Percentiles rank a stretch among this genome's conserved stretches.
Evolutionary conservation across 2,113 vertebrate species (phyloP).

Genomic region (Pterocles orientalis): DNA sequence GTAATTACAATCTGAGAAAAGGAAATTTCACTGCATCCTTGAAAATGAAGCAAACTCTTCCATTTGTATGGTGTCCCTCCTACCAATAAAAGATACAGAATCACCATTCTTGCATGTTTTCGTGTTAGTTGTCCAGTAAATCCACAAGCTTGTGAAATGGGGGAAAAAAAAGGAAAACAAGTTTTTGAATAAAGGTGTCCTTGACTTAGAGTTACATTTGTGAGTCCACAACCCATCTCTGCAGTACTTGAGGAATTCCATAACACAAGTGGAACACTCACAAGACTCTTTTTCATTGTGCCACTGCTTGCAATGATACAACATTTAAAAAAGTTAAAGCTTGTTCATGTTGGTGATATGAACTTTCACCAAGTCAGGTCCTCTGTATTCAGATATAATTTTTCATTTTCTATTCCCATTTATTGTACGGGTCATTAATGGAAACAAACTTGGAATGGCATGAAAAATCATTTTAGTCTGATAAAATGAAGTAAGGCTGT

Average conservation of each 20-base stretch:
- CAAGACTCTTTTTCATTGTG: neutral
- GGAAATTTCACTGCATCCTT: neutral
- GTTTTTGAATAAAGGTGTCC: neutral
- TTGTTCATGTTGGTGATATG: neutral
- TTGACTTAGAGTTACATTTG: neutral
- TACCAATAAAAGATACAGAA: neutral
- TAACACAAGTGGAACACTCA: neutral
- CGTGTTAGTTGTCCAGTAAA: neutral
- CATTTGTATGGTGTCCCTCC: neutral
- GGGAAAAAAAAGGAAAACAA: neutral
- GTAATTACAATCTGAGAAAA: conserved; percentile 26
- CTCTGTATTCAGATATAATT: neutral
- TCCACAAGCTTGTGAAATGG: neutral
- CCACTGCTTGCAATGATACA: neutral
- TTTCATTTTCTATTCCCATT: neutral
- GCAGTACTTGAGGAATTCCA: neutral
- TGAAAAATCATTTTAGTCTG: conserved; percentile 7
- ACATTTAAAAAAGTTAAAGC: neutral
- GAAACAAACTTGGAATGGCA: conserved; percentile 12
- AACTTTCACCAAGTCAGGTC: neutral
- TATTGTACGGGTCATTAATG: neutral
- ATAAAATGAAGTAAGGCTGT: neutral
- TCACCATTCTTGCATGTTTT: neutral
- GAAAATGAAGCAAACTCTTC: neutral
- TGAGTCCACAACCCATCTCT: neutral